Evolutionary conservation across 2,113 vertebrate species (phyloP), one percentile per base, ranked within the genome.

Genomic region (Laticauda laticaudata): DNA sequence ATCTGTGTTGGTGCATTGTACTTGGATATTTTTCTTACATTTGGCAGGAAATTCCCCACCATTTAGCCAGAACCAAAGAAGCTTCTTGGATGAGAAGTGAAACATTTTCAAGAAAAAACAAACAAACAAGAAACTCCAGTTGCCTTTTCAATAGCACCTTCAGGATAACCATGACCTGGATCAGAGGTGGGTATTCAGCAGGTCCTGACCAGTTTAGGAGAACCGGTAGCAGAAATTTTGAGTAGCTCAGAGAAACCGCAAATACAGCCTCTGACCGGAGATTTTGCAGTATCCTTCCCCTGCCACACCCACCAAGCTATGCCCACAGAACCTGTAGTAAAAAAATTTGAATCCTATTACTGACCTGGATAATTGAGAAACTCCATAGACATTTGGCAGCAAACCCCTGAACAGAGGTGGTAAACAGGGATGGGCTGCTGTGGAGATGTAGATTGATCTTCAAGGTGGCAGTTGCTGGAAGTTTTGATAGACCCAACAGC

Each of bases 341-440:
- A 45, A 45, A 45, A 45, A 5, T 45, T 45, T 45, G 45, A 0
- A 45, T 45, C 45, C 45, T 45, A 5, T 45, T 45, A 5, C 45
- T 61, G 57, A 9, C 21, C 23, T 59, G 57, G 57, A 61, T 61
- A 24, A 26, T 61, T 61, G 57, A 61, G 23, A 61, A 61, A 10
- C 57, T 69, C 29, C 64, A 34, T 34, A 69, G 29, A 29, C 43
- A 23, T 56, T 57, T 29, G 39, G 34, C 54, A 45, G 15, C 45
- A 8, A 34, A 57, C 5, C 1, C 48, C 34, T 23, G 18, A 34
- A 24, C 5, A 10, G 39, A 56, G 92, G 94, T 95, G 94, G 94
- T 51, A 51, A 51, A 51, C 48, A 51, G 48, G 7, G 48, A 2
- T 51, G 48, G 48, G 48, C 48, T 51, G 48, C 48, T 51, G 34